Evolutionary conservation across 2,888 invertebrate species (phyloP), one percentile per base, ranked within the genome.

Genomic region (Hydrotaea diabolus): DNA sequence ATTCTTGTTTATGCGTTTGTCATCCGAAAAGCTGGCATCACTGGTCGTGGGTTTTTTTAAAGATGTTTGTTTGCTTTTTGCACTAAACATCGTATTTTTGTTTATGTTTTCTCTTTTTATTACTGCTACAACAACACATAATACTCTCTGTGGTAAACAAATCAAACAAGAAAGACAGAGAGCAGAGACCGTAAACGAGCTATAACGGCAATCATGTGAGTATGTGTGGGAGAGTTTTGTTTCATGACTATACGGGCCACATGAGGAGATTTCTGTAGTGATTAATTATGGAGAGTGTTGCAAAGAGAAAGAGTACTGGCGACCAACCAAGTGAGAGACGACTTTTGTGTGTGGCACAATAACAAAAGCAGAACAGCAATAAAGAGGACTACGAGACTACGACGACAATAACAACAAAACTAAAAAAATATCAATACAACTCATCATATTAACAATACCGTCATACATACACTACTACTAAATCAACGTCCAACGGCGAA

Each of bases 401-500:
- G 23, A 64, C 64, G 36, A 66, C 43, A 39, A 21, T 39, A 43
- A 59, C 59, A 59, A 59, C 26, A 59, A 57, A 57, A 19, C 57
- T 21, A 19, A 57, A 39, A 31, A 64, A 78, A 80, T 75, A 84
- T 78, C 77, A 75, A 77, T 72, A 80, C 75, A 84, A 64, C 77
- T 77, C 77, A 76, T 85, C 73, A 76, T 76, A 69, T 66, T 73
- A 73, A 64, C 26, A 66, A 72, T 57, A 72, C 75, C 64, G 59
- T 55, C 46, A 77, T 79, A 53, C 36, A 76, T 64, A 64, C 66
- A 66, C 66, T 66, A 66, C 59, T 59, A 59, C 66, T 66, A 62
- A 76, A 77, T 82, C 75, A 81, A 76, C 78, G 78, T 77, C 79
- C 82, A 85, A 85, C 78, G 78, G 75, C 66, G 39, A 39, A 77